A percentile compares a stretch with the other conserved stretches of the same genome.
These are phyloP conservation scores for Rhopilema esculentum DNA, from an alignment of 30 jellyfish, hydroid and myxozoan genomes.

Conservation along the genomic window DNA sequence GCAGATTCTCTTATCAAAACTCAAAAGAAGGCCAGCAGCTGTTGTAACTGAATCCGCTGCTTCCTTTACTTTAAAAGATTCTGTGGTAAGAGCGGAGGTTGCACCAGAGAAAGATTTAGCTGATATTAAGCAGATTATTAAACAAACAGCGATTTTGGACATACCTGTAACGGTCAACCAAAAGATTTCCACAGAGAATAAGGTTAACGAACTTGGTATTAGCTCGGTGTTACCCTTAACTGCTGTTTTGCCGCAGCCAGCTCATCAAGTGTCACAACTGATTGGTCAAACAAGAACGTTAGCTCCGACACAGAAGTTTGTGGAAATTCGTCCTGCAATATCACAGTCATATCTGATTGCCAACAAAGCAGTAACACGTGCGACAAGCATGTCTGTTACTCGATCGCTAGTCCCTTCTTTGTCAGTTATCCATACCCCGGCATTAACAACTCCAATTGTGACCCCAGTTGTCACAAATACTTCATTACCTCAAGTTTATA, in stretches of 20 bases:
- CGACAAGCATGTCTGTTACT: neutral
- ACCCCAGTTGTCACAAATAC: conserved; percentile 29
- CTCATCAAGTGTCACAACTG: neutral
- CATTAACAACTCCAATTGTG: conserved; percentile 30
- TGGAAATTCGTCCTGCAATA: conserved; percentile 34
- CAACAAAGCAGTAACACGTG: neutral
- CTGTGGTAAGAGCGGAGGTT: neutral
- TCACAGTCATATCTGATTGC: neutral
- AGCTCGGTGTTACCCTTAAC: neutral
- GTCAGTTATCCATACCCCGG: conserved; percentile 34
- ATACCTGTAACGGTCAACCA: neutral
- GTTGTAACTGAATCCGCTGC: neutral
- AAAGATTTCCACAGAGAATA: neutral
- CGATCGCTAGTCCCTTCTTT: neutral
- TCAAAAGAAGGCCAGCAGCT: neutral
- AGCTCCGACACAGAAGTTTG: conserved; percentile 6
- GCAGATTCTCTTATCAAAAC: conserved; percentile 26
- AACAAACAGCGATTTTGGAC: conserved; percentile 33
- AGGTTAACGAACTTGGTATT: neutral
- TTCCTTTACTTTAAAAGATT: neutral
- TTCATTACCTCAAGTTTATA: neutral
- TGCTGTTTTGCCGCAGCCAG: neutral
- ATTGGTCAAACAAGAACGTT: neutral
- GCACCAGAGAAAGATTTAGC: conserved; percentile 11
- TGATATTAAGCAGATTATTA: conserved; percentile 33